These are phyloP conservation scores for Asarcornis scutulata DNA, from an alignment of 2,113 vertebrate species.

Conservation along the genomic window DNA sequence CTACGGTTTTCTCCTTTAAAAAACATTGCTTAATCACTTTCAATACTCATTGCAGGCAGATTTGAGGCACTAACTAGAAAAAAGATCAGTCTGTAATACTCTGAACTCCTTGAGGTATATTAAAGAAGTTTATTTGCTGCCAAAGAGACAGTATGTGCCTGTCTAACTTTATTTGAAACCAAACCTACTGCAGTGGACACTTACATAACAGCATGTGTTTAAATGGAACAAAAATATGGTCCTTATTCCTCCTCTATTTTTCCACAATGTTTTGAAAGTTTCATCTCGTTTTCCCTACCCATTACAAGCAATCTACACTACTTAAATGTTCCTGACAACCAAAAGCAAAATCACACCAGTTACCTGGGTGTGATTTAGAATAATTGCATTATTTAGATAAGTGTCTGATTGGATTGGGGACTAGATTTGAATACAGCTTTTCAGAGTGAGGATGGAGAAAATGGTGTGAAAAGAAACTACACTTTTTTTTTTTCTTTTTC, in stretches of 20 bases:
- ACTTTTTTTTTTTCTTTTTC: neutral
- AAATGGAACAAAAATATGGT: neutral
- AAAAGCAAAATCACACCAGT: neutral
- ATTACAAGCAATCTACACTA: neutral
- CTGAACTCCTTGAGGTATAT: neutral
- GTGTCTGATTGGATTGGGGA: neutral
- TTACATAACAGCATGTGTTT: conserved; percentile 4
- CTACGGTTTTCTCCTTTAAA: neutral
- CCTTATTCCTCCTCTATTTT: neutral
- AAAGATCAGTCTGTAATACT: neutral
- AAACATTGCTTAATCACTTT: neutral
- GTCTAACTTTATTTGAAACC: neutral
- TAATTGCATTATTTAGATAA: neutral
- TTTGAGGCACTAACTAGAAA: neutral
- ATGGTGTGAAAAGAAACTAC: neutral
- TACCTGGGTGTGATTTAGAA: neutral
- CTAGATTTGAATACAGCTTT: neutral
- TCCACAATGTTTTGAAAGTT: neutral
- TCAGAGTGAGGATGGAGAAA: neutral
- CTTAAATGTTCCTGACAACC: neutral
- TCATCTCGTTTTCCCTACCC: neutral
- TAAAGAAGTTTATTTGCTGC: neutral
- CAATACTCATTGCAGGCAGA: neutral
- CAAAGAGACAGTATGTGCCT: neutral
- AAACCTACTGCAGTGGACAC: neutral